Percentiles rank a stretch among this genome's conserved stretches.
phyloP scores from a whole-genome alignment of 1,140 invertebrate genomes.

The Brachionus koreanus region DNA sequence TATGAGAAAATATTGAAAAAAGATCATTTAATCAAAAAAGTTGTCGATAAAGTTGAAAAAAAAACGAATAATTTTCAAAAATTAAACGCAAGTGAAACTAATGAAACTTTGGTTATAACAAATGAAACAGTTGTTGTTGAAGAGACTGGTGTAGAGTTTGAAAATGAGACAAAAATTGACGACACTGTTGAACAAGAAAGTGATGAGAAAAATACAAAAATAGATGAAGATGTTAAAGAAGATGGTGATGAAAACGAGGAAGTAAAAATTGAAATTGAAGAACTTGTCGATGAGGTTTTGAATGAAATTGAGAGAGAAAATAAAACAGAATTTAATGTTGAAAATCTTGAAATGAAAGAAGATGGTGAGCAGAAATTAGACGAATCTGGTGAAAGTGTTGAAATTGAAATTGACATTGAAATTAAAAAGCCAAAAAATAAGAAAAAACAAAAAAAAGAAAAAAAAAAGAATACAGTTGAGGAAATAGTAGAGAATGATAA shows the following conservation, averaged over 20 bases:
- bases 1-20: constrained; percentile 3
- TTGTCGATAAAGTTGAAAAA: background rate
- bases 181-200: background rate
- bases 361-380: background rate
- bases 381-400: background rate
- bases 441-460: background rate
- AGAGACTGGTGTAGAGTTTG: background rate
- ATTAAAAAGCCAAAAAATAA: background rate
- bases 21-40: constrained; percentile 28
- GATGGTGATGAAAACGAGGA: background rate
- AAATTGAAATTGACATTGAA: background rate
- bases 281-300: background rate
- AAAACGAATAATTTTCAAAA: background rate
- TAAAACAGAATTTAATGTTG: background rate
- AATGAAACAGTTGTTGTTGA: background rate
- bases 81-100: background rate
- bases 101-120: background rate
- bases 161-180: background rate
- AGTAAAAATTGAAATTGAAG: background rate
- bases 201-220: background rate
- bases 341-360: background rate
- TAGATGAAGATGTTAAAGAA: background rate
- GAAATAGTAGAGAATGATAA: background rate
- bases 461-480: background rate
- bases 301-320: background rate